These are phyloP conservation scores for Peromyscus leucopus DNA, from an alignment of 2,113 vertebrate species.

Conservation along the genomic window DNA sequence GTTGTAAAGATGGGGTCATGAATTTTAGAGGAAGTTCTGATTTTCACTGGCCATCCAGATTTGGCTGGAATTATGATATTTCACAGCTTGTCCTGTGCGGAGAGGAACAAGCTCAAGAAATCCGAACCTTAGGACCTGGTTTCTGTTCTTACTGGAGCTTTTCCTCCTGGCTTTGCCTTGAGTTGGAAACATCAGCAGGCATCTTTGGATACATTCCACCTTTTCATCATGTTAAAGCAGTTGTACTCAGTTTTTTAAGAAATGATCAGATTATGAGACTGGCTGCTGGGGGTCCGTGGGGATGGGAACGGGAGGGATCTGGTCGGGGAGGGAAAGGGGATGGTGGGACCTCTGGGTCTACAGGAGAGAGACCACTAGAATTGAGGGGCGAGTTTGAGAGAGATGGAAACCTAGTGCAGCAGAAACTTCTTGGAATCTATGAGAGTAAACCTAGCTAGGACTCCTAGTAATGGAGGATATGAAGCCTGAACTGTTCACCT, in stretches of 20 bases:
- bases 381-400: too few relatives aligned
- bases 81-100: not conserved
- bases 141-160: not conserved
- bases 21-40: not conserved
- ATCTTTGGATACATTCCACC: not conserved
- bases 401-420: not conserved
- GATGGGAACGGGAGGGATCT: too few relatives aligned
- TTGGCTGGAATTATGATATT: not conserved
- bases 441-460: not conserved
- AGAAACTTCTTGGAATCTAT: not conserved
- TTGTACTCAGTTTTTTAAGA: not conserved
- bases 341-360: too few relatives aligned
- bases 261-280: not conserved
- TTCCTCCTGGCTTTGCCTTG: not conserved
- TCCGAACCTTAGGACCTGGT: not conserved
- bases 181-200: not conserved
- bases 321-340: not conserved
- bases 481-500: not conserved
- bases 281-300: not conserved
- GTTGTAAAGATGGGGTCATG: not conserved
- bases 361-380: not conserved
- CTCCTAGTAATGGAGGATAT: not conserved
- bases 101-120: not conserved
- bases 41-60: not conserved
- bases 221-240: not conserved